These are phyloP conservation scores for Bergia puertoricense DNA, from an alignment of 92 coral and sea anemone species.

Conservation along the genomic window DNA sequence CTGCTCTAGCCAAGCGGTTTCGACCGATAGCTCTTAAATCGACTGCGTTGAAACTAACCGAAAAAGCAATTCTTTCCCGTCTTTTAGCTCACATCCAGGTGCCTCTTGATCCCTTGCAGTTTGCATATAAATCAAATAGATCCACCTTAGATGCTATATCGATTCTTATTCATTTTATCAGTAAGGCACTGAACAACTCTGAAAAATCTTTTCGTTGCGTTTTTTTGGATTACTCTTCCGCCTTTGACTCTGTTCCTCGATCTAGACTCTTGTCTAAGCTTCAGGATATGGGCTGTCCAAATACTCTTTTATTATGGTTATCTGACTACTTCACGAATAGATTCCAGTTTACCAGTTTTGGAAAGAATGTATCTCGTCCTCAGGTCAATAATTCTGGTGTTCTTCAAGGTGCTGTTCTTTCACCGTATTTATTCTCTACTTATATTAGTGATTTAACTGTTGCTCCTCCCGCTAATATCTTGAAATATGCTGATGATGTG, in stretches of 20 bases:
- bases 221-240: background rate
- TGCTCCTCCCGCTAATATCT: background rate
- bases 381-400: background rate
- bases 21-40: background rate
- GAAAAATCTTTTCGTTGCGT: background rate
- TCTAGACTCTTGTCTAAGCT: background rate
- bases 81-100: background rate
- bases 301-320: background rate
- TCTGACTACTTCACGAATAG: background rate
- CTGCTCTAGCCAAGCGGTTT: background rate
- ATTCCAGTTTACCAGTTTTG: background rate
- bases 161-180: background rate
- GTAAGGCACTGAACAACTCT: background rate
- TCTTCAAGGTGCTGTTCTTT: background rate
- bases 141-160: background rate
- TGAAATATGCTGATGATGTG: background rate
- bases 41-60: background rate
- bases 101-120: background rate
- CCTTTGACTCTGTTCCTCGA: background rate
- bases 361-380: background rate
- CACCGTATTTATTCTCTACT: background rate
- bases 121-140: background rate
- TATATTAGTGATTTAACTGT: background rate
- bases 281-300: background rate
- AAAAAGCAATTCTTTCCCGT: background rate